Evolutionary conservation across 2,888 invertebrate species (phyloP).

Genomic region (Ecdyonurus torrentis): DNA sequence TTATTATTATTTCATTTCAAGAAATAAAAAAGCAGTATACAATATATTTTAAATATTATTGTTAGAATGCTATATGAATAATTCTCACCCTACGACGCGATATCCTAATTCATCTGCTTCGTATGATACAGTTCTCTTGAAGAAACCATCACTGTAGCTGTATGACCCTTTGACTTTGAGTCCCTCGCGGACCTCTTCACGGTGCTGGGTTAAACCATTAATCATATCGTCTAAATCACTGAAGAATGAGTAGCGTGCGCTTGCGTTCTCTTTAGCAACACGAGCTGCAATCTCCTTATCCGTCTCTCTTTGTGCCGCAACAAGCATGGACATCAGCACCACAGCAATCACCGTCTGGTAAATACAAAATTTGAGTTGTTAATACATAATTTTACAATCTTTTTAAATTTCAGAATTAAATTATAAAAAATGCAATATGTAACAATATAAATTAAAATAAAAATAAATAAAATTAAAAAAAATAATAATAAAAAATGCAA

Average conservation of each 20-base stretch:
- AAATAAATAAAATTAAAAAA: no score
- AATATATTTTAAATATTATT: no score
- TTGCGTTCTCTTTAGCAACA: constrained; percentile 10
- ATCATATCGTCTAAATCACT: constrained; percentile 17
- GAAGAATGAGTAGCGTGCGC: constrained; percentile 17
- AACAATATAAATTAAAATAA: no score
- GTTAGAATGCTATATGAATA: no score
- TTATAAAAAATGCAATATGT: no score
- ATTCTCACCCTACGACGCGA: constrained; percentile 16
- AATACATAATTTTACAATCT: no score
- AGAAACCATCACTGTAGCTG: constrained; percentile 18
- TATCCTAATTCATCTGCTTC: constrained; percentile 19
- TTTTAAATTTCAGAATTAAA: no score
- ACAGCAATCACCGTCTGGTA: no score
- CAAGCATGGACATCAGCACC: background rate
- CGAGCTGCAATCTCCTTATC: background rate
- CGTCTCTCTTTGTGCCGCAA: background rate
- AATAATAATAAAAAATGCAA: no score
- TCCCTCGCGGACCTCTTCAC: constrained; percentile 18
- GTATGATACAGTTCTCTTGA: constrained; percentile 16
- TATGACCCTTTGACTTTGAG: constrained; percentile 16
- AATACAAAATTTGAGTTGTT: no score
- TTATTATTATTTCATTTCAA: no score
- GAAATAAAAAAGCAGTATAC: no score
- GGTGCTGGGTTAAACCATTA: constrained; percentile 13